phyloP scores from a whole-genome alignment of 2,113 vertebrate species.

The human region DNA sequence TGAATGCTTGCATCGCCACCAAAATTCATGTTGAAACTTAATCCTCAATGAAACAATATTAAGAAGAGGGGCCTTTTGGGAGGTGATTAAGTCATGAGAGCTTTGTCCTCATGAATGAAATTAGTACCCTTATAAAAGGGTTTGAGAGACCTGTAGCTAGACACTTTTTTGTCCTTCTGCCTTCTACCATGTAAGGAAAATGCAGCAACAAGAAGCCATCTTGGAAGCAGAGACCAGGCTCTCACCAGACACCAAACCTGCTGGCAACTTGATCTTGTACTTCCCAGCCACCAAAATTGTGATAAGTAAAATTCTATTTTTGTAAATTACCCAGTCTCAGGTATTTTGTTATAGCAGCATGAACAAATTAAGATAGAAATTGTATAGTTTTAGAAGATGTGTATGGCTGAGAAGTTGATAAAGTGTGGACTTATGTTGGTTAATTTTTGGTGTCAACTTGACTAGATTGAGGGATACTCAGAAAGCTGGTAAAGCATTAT shows the following conservation, averaged over 20 bases:
- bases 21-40: not conserved
- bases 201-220: not conserved
- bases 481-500: not conserved
- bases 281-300: not conserved
- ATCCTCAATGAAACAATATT: not conserved
- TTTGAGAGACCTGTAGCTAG: not conserved
- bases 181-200: not conserved
- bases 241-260: not conserved
- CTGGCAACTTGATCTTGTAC: not conserved
- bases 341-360: not conserved
- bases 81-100: not conserved
- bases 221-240: not conserved
- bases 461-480: not conserved
- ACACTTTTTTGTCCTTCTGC: not conserved
- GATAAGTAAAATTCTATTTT: not conserved
- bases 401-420: not conserved
- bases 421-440: not conserved
- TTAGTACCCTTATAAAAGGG: not conserved
- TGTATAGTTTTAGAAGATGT: not conserved
- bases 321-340: not conserved
- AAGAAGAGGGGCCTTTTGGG: not conserved
- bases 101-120: not conserved
- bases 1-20: not conserved
- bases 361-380: not conserved
- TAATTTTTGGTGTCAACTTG: not conserved